A percentile compares a stretch with the other conserved stretches of the same genome.
Evolutionary conservation across 2,797 vertebrate genomes (phyloP).

Genomic region (Nothura maculosa): DNA sequence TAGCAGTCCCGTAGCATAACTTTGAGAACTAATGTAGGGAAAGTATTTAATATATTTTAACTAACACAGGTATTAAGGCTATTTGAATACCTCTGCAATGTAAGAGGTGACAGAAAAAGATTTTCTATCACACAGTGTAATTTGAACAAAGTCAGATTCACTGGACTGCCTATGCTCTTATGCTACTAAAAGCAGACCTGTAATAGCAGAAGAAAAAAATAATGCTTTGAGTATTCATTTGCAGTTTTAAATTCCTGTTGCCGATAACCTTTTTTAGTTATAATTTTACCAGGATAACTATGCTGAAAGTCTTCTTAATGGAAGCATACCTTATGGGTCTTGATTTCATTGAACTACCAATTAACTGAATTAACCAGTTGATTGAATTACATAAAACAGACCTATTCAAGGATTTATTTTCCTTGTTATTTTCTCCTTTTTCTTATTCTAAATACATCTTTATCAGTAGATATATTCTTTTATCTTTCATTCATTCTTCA

Average conservation of each 20-base stretch:
- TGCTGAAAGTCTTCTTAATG: not conserved
- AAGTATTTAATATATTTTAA: slow-evolving; percentile 11
- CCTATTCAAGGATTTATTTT: not conserved
- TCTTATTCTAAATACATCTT: not conserved
- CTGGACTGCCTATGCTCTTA: not conserved
- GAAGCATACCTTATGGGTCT: not conserved
- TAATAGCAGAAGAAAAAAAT: not conserved
- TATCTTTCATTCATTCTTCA: not conserved
- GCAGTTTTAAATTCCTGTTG: not conserved
- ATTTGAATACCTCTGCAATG: slow-evolving; percentile 7
- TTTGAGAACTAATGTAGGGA: slow-evolving; percentile 4
- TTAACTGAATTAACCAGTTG: not conserved
- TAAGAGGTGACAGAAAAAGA: slow-evolving; percentile 21
- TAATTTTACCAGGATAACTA: not conserved
- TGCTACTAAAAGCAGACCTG: not conserved
- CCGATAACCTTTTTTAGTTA: not conserved
- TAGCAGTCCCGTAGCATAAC: not conserved
- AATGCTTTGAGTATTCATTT: not conserved
- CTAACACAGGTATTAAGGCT: not conserved
- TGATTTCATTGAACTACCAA: not conserved
- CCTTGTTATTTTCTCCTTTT: not conserved
- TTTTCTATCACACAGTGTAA: slow-evolving; percentile 3
- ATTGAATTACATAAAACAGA: not conserved
- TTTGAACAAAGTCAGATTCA: slow-evolving; percentile 1
- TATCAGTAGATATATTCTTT: not conserved